These are phyloP conservation scores for Hybognathus amarus DNA, from an alignment of 2,797 vertebrate genomes.

Conservation along the genomic window DNA sequence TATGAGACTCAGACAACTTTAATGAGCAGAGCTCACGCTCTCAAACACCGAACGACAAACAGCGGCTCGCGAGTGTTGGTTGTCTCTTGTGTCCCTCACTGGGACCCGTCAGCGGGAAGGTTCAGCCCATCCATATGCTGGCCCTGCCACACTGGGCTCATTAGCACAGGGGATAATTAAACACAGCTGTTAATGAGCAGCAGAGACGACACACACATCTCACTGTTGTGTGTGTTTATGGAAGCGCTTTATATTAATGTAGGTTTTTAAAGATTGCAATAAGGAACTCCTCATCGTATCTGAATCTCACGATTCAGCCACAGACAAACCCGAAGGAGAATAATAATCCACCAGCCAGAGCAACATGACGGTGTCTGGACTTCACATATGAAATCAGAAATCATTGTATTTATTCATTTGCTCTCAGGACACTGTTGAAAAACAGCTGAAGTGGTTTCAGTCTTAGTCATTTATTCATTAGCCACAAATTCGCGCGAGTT, in stretches of 20 bases:
- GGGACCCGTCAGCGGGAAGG: conserved; percentile 56
- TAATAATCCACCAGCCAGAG: background rate
- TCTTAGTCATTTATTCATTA: background rate
- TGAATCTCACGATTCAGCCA: background rate
- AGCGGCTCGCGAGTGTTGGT: conserved; percentile 3
- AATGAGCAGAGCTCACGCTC: background rate
- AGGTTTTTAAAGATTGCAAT: conserved; percentile 4
- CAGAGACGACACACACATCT: conserved; percentile 72
- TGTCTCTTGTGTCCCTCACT: conserved; percentile 43
- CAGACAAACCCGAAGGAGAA: conserved; percentile 2
- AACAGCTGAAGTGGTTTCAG: background rate
- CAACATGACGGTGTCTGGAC: background rate
- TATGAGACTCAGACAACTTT: background rate
- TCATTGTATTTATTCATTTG: background rate
- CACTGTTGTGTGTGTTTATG: conserved; percentile 63
- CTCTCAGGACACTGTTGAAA: background rate
- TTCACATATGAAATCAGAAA: background rate
- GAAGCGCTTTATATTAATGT: background rate
- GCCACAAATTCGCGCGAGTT: too few species aligned
- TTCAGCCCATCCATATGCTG: conserved; percentile 76
- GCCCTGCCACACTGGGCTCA: conserved; percentile 79
- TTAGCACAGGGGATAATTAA: conserved; percentile 83
- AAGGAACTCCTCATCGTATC: background rate
- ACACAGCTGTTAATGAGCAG: conserved; percentile 83
- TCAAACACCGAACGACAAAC: conserved; percentile 24